Conservation (phyloP, 2,888 invertebrate genomes). For the Thysanoteuthis rhombus region DNA sequence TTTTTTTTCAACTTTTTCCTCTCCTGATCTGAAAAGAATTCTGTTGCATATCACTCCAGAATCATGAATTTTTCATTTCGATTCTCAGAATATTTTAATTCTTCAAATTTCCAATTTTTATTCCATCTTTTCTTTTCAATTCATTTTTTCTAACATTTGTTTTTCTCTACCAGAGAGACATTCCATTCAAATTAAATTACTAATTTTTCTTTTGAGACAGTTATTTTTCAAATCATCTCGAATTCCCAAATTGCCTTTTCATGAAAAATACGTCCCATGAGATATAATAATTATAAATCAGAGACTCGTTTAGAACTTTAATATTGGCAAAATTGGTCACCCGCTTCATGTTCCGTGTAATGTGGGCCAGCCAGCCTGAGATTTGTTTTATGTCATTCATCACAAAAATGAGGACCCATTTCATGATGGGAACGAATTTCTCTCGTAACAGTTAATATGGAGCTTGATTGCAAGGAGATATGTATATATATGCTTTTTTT, state of each 20-base stretch:
- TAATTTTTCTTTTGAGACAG: not conserved
- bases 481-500: no score
- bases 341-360: not conserved
- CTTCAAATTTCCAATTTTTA: not conserved
- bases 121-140: not conserved
- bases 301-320: not conserved
- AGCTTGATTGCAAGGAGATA: not conserved
- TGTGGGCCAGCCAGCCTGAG: not conserved
- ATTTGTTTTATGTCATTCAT: no score
- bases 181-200: not conserved
- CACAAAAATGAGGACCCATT: not conserved
- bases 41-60: not conserved
- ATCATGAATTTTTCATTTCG: not conserved
- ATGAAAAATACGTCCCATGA: not conserved
- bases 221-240: not conserved
- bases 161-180: not conserved
- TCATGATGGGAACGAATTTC: not conserved
- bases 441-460: not conserved
- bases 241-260: not conserved
- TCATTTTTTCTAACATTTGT: not conserved
- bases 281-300: not conserved
- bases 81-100: not conserved
- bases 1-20: no score
- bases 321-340: not conserved
- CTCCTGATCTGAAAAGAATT: not conserved